Conservation (phyloP, 2,113 vertebrate genomes). For the Bubo blakistoni region DNA sequence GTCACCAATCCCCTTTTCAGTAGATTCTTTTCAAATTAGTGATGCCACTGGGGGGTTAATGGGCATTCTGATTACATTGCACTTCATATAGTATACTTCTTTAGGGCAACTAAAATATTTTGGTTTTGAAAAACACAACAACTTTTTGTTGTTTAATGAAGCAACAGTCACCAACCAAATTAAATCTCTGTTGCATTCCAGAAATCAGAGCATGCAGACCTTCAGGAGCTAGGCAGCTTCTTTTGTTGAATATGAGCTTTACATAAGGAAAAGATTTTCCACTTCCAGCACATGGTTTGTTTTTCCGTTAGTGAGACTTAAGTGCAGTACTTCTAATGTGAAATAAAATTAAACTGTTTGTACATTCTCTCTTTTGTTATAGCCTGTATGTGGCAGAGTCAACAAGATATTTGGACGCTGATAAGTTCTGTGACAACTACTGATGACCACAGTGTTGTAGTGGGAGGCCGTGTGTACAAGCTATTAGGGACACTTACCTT, state of each 20-base stretch:
- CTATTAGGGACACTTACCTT: neutral
- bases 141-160: neutral
- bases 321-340: neutral
- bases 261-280: neutral
- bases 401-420: neutral
- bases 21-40: conserved; percentile 4
- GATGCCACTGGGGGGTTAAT: neutral
- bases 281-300: neutral
- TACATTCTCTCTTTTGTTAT: neutral
- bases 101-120: neutral
- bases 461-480: neutral
- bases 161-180: neutral
- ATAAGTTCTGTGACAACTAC: neutral
- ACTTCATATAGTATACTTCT: neutral
- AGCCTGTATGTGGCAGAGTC: neutral
- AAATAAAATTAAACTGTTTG: neutral
- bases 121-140: neutral
- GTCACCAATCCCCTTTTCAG: neutral
- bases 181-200: neutral
- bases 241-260: neutral
- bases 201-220: neutral
- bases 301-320: neutral
- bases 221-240: neutral
- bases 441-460: neutral
- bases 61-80: neutral